Base-by-base conservation (phyloP, 2,888 invertebrate species). In the Nomada ruficornis region DNA sequence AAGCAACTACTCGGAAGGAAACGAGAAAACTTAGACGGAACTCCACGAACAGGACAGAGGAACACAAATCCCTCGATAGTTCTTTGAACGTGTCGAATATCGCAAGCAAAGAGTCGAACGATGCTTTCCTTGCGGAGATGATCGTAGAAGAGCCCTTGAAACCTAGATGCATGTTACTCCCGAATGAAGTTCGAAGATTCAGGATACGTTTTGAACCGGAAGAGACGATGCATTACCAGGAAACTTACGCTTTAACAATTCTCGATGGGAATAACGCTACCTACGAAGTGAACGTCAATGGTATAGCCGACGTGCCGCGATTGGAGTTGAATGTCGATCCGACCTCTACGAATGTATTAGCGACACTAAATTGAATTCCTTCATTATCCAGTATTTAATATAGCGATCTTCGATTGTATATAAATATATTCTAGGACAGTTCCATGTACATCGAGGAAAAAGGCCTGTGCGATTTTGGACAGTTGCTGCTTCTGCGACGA, bases 391-490 rank as follows among this genome's bases (percentile, higher is more conserved):
- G 11, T 57, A 7, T 11, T 50, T 9, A 23, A 63, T 63, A 2
- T 1, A 47, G 47, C 13, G 47, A 47, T 47, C 47, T 13, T 47
- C 15, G 11, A 47, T 47, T 15, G 44, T 15, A 13, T 0, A 23
- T 13, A 26, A 57, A 44, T 20, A 2, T 26, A n/a, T 77, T 71
- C 13, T 2, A 47, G 1, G 87, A 90, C 54, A 84, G 83, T 4
- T 91, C 91, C 0, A 84, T 89, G 1, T 93, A 89, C 59, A 90
- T 90, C 64, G 47, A 88, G n/a, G 89, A 92, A 18, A 79, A 63
- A 23, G 75, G n/a, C 90, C 77, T 77, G 11, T 92, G 88, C 47
- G 91, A 92, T 74, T 92, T 93, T 67, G 93, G 93, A 52, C 80
- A 88, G 18, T 73, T 92, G 26, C 36, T 91, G 11, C 59, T 89